Percentiles rank a stretch among this genome's conserved stretches.
Evolutionary conservation across 2,797 vertebrate genomes (phyloP).

Genomic region (Hemitrygon akajei): DNA sequence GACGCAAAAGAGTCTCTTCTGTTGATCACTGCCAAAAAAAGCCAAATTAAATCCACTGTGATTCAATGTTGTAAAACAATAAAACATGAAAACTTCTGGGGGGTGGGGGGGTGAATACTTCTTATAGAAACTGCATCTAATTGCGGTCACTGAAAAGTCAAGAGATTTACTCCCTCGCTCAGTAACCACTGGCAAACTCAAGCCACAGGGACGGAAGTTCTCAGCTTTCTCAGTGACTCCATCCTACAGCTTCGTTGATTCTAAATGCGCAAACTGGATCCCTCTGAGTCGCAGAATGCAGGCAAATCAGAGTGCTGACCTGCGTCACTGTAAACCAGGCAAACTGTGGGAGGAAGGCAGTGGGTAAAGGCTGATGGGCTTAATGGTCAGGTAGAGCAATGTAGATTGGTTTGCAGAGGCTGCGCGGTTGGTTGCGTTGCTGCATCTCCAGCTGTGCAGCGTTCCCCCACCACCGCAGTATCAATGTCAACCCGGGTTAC

Average conservation of each 20-base stretch:
- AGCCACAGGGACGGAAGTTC: neutral
- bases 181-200: neutral
- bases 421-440: slow-evolving; percentile 21
- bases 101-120: no score
- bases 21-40: no score
- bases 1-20: no score
- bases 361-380: neutral
- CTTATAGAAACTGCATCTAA: no score
- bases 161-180: neutral
- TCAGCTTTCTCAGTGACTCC: neutral
- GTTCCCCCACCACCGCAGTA: neutral
- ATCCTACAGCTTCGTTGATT: neutral
- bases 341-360: neutral
- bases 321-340: neutral
- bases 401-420: neutral
- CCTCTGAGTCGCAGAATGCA: neutral
- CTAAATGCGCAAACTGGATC: neutral
- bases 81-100: no score
- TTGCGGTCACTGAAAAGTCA: neutral
- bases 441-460: neutral
- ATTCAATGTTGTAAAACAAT: no score
- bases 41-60: no score
- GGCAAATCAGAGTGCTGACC: no score
- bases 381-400: neutral
- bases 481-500: no score